Base-by-base conservation (phyloP, 2,888 invertebrate species). In the Clistopyga incitator region DNA sequence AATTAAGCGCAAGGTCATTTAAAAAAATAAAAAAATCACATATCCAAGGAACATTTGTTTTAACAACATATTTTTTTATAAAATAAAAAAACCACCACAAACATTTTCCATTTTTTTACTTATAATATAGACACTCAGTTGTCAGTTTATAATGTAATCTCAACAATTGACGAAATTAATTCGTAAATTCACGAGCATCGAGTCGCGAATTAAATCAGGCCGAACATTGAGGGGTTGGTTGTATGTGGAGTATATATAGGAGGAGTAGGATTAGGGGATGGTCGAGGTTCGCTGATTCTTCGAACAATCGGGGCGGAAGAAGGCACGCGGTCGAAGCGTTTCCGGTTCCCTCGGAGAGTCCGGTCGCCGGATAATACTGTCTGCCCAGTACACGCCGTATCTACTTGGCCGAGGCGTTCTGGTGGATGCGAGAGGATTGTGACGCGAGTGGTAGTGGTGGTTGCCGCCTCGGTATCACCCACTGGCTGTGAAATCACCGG, bases 291-390 rank as follows among this genome's bases (percentile, higher is more conserved):
- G 54, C 29, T 42, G 15, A 52, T 61, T 38, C 45, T 71, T 70
- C 65, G 81, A 76, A 81, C 81, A 81, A 76, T 81, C 76, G 70
- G 65, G 54, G 70, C 76, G 81, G 74, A 81, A 81, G 81, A 75
- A 50, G 34, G 20, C 50, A 20, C 34, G 76, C 61, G 38, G 68
- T 61, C 34, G 81, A 81, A 45, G 54, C 61, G 45, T 68, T 81
- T 81, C 81, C 81, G 76, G 81, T 20, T 52, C 47, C 47, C 81
- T 54, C 45, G 61, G 50, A 25, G 38, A n/a, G 45, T 20, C 67
- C 75, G 61, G 20, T 11, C n/a, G 76, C 47, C 70, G 81, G 75
- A 81, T 81, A 64, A 81, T 81, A 68, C 81, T 61, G 61, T 78
- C 81, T 70, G 81, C 45, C n/a, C 74, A 25, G 64, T 52, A 45